A percentile compares a stretch with the other conserved stretches of the same genome.
phyloP scores from a whole-genome alignment of 2,888 invertebrate genomes.

The Cataglyphis rosenhaueri region DNA sequence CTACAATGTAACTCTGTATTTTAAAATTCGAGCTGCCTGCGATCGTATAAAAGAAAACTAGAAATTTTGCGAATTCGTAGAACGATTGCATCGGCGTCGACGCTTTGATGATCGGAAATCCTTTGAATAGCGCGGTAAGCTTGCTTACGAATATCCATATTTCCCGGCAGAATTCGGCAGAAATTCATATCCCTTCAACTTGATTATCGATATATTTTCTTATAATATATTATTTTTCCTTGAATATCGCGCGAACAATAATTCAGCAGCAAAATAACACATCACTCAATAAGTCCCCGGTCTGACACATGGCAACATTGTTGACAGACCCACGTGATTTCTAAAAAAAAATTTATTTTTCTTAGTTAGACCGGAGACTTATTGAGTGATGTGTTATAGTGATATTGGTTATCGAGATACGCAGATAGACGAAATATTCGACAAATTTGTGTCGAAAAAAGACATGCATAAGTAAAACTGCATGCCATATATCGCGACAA shows the following conservation, averaged over 20 bases:
- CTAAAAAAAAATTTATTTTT: no score
- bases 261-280: neutral
- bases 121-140: slow-evolving; percentile 37
- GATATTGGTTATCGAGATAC: neutral
- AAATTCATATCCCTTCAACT: slow-evolving; percentile 32
- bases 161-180: slow-evolving; percentile 40
- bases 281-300: no score
- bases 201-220: slow-evolving; percentile 51
- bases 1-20: slow-evolving; percentile 38
- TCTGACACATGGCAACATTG: no score
- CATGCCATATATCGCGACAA: neutral
- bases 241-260: neutral
- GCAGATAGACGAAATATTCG: neutral
- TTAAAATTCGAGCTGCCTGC: slow-evolving; percentile 54
- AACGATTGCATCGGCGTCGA: slow-evolving; percentile 39
- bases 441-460: neutral
- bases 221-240: neutral
- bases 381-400: neutral
- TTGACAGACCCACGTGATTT: no score
- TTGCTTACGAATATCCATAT: slow-evolving; percentile 43
- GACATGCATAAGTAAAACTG: slow-evolving; percentile 18
- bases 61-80: slow-evolving; percentile 50
- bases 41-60: slow-evolving; percentile 41
- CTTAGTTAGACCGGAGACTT: no score
- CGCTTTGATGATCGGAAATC: slow-evolving; percentile 23